Percentiles rank a stretch among this genome's conserved stretches.
These are phyloP conservation scores for Catharus bicknelli DNA, from an alignment of 2,113 vertebrate species.

Conservation along the genomic window DNA sequence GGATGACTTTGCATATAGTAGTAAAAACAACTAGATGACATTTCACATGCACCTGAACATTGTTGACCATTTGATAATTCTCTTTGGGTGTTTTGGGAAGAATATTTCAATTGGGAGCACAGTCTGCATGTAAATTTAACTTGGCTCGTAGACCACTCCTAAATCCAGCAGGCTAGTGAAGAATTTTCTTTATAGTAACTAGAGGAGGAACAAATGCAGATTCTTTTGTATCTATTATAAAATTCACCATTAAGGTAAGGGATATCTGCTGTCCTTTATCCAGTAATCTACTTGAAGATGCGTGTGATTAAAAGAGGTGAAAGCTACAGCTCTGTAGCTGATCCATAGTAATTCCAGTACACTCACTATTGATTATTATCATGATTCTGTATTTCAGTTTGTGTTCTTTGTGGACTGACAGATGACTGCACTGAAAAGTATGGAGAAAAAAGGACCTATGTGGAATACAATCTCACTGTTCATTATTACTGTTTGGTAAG, in stretches of 20 bases:
- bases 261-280: neutral
- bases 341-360: neutral
- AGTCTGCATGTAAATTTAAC: neutral
- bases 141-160: neutral
- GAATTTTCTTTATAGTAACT: neutral
- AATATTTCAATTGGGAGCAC: neutral
- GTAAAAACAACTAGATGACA: neutral
- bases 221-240: neutral
- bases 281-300: neutral
- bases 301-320: neutral
- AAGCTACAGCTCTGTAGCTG: neutral
- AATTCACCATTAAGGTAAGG: neutral
- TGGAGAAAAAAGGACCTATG: slow-evolving; percentile 86
- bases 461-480: slow-evolving; percentile 81
- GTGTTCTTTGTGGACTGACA: slow-evolving; percentile 83
- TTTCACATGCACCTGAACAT: neutral
- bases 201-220: neutral
- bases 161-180: neutral
- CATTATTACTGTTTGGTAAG: slow-evolving; percentile 96
- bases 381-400: slow-evolving; percentile 74
- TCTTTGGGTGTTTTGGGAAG: neutral
- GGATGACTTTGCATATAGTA: neutral
- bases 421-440: slow-evolving; percentile 89
- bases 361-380: neutral
- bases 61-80: neutral